Evolutionary conservation across 1,140 invertebrate genomes (phyloP), one percentile per base, ranked within the genome.

Genomic region (fruit fly (Drosophila melanogaster)): DNA sequence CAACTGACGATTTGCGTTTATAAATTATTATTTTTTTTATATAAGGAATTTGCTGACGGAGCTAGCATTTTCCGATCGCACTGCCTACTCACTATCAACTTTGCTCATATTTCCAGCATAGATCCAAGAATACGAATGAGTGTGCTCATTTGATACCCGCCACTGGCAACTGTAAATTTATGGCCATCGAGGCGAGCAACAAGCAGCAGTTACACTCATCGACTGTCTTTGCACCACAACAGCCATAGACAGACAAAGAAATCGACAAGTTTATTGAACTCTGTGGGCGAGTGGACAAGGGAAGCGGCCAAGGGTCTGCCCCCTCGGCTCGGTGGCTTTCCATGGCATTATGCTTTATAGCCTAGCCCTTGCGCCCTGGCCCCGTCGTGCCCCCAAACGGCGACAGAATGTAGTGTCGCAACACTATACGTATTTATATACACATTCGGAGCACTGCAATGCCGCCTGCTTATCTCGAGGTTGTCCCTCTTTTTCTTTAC

Each of bases 231-330:
- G 43, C 64, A 67, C 47, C 64, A 67, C 47, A 67, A 49, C 33
- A 57, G 26, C 26, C 59, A 67, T 67, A 70, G 66, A 70, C 65
- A 69, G 66, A 70, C 65, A 70, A 70, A 70, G 65, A 70, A 70
- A 70, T 69, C 50, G 66, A 70, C 69, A 70, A 67, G 66, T 70
- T 70, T 70, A 70, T 47, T 70, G 66, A 70, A 70, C 66, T 57
- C 44, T 70, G 26, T 12, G 50, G 22, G 40, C 30, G 11, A 37
- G 26, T 70, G 66, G 66, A 57, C 66, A 49, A 24, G 61, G 60
- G 41, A 40, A 55, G 17, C 40, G 49, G 64, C 62, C 61, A 66
- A 66, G 64, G 55, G 55, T 46, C 26, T 57, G 54, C 15, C 54
- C 54, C 47, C 47, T 49, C 47, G 26, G 33, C 62, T 66, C 62